Percentiles rank a stretch among this genome's conserved stretches.
These are phyloP conservation scores for Lasiurus borealis DNA, from an alignment of 2,113 vertebrate species.

Conservation along the genomic window DNA sequence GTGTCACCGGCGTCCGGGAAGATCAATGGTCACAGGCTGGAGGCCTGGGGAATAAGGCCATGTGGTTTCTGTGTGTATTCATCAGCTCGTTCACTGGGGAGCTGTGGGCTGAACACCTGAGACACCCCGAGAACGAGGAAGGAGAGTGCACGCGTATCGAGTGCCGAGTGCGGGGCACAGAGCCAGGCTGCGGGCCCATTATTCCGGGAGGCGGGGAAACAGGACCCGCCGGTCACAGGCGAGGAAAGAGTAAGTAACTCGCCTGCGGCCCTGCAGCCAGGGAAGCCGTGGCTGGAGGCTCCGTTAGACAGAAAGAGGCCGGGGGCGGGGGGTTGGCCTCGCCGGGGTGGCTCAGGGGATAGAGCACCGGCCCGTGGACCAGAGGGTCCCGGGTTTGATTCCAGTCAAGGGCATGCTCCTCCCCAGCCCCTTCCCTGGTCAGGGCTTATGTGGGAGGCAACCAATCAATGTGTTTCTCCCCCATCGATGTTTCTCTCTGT, in stretches of 20 bases:
- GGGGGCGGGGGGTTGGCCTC: neutral
- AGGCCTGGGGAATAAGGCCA: neutral
- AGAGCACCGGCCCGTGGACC: too few relatives aligned
- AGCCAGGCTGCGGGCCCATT: neutral
- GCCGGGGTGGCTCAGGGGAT: too few relatives aligned
- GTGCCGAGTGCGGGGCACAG: neutral
- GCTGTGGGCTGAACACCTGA: neutral
- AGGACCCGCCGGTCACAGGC: neutral
- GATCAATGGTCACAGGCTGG: neutral
- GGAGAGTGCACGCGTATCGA: neutral
- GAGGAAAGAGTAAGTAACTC: neutral
- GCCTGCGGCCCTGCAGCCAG: neutral
- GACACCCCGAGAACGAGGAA: neutral
- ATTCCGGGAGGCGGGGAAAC: neutral
- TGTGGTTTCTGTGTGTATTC: neutral
- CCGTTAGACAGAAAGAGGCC: neutral
- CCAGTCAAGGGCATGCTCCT: too few relatives aligned
- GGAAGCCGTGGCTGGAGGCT: neutral
- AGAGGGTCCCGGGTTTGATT: too few relatives aligned
- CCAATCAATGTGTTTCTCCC: too few relatives aligned
- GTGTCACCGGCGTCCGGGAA: neutral
- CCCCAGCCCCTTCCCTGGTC: too few relatives aligned
- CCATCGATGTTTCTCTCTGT: too few relatives aligned
- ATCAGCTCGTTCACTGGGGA: neutral
- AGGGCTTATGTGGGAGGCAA: too few relatives aligned